Base-by-base conservation (phyloP, 1,140 invertebrate species). In the Parapsyche elsis region DNA sequence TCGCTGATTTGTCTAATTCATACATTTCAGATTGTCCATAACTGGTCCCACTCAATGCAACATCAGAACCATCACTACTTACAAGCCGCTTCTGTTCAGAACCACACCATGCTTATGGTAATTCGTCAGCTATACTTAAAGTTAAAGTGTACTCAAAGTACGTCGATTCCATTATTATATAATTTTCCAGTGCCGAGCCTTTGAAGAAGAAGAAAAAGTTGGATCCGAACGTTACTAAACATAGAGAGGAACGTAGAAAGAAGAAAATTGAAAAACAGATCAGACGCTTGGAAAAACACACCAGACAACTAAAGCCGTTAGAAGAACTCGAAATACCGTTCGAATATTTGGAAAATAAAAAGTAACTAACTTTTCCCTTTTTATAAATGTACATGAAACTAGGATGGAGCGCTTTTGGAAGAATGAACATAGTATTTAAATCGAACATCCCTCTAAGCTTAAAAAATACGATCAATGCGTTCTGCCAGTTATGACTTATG, bases 191-290 rank as follows among this genome's bases (percentile, higher is more conserved):
- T 10, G 94, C 90, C 44, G 95, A 97, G 87, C 96, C 96, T 1
- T 86, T 97, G 81, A 97, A 95, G 86, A 97, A 95, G 87, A 97
- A 96, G 86, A 97, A 94, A 85, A 93, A 90, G 85, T 77, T 97
- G 4, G 96, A 98, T 90, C 96, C 96, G 26, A 88, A 90, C 12
- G 88, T 97, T 30, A 81, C 96, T 0, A 94, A 92, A 86, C 91
- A 91, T 12, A 90, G 95, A 85, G 95, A 96, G 86, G 95, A 97
- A 14, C 90, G 94, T 71, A 94, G 89, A 84, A 93, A 92, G 80
- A 95, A 90, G 84, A 95, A 93, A 87, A 82, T 98, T 19, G 95
- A 96, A 86, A 97, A 96, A 86, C 90, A 91, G 85, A 97, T 98
- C 83, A 89, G 93, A 70, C 89, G 91, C 81, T 86, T 97, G 26